Evolutionary conservation across 1,140 invertebrate genomes (phyloP), one percentile per base, ranked within the genome.

Genomic region (Dendrolimus punctatus): DNA sequence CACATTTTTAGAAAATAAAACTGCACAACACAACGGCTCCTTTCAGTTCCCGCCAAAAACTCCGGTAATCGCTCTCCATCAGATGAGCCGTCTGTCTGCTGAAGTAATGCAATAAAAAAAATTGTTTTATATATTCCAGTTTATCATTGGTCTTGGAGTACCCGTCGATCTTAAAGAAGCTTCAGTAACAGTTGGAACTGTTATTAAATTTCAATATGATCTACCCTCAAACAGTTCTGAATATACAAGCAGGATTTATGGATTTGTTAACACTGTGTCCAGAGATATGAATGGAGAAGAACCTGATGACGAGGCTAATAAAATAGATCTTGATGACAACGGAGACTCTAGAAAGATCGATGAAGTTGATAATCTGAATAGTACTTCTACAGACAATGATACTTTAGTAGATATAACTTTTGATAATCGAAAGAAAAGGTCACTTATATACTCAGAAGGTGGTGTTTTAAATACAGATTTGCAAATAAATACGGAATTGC

Each of bases 131-230:
- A 23, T 37, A n/a, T 51, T 51, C 54, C 72, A 92, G 91, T 76
- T 91, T 43, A 92, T 92, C 74, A 88, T 91, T 40, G 92, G 91
- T 55, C 66, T 92, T 44, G 91, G 91, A 60, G 88, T 92, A 39
- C 92, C 92, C 2, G 74, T 92, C 6, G 90, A 92, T 71, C 67
- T 92, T 40, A 88, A 91, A 55, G 85, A 88, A 50, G 87, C 90
- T 49, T 89, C 89, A 49, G 87, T 92, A 0, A 91, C 91, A 6
- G 85, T 92, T 8, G 91, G 91, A 4, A 86, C 88, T 3, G 91
- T 92, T 41, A 82, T 91, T 2, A 93, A 92, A 80, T 86, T 90
- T 39, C 79, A 90, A 46, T 92, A 91, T 75, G 71, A 82, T 23
- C 68, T 92, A 57, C 91, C 92, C 1, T 79, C 72, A 38, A 92